Percentiles rank a stretch among this genome's conserved stretches.
Conservation (phyloP, 2,888 invertebrate species). For the Ichneumon xanthorius region DNA sequence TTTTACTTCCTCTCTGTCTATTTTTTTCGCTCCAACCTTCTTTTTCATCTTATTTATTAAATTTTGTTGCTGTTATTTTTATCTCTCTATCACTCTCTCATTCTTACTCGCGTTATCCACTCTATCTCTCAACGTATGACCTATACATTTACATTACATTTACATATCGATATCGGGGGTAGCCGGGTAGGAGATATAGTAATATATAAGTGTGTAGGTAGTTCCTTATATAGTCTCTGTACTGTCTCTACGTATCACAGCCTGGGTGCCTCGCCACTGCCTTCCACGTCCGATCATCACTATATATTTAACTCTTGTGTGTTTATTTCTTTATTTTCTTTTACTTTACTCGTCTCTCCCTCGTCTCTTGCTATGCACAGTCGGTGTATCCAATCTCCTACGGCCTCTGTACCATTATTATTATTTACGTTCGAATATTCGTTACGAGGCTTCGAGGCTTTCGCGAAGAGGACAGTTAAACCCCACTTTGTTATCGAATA, state of each 20-base stretch:
- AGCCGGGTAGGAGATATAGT: slow-evolving; percentile 79
- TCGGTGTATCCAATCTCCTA: slow-evolving; percentile 8
- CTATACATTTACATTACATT: slow-evolving; percentile 76
- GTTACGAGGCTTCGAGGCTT: slow-evolving; percentile 38
- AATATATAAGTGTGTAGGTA: slow-evolving; percentile 71
- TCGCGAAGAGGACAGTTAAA: slow-evolving; percentile 40
- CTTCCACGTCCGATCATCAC: slow-evolving; percentile 72
- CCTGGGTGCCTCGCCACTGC: slow-evolving; percentile 85
- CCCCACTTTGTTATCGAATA: slow-evolving; percentile 57
- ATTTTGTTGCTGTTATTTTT: slow-evolving; percentile 35
- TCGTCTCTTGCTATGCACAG: slow-evolving; percentile 10
- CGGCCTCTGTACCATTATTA: slow-evolving; percentile 19
- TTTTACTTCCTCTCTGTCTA: slow-evolving; percentile 40
- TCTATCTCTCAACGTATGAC: slow-evolving; percentile 72
- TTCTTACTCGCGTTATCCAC: slow-evolving; percentile 49
- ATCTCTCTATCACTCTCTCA: slow-evolving; percentile 43
- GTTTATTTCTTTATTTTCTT: slow-evolving; percentile 37
- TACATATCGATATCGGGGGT: slow-evolving; percentile 80
- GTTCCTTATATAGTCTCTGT: slow-evolving; percentile 83
- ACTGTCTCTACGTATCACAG: slow-evolving; percentile 85
- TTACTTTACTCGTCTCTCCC: slow-evolving; percentile 32
- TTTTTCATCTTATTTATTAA: slow-evolving; percentile 38
- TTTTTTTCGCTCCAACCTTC: slow-evolving; percentile 33
- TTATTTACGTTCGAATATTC: not conserved
- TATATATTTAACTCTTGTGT: slow-evolving; percentile 44